Base-by-base conservation (phyloP, 2,888 invertebrate species). In the Ligdia adustata region DNA sequence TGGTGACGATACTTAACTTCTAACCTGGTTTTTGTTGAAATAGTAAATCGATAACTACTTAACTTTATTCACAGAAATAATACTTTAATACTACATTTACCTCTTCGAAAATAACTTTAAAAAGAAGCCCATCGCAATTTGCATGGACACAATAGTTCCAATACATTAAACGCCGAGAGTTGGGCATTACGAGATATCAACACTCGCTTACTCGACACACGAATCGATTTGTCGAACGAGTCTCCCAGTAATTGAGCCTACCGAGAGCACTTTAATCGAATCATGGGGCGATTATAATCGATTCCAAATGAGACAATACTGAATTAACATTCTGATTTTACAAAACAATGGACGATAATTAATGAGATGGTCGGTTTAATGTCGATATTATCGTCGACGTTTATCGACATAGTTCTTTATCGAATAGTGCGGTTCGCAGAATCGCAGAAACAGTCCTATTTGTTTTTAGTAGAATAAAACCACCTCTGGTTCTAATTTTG, bases 211-310 rank as follows among this genome's bases (percentile, higher is more conserved):
- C 58, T 62, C 55, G 58, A 58, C n/a, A 54, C 35, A 35, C 57
- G 57, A 44, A 72, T 71, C 71, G 70, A 68, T 70, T 70, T 49
- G 38, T 43, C 55, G 60, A 64, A 69, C 72, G 69, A 72, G 71
- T 71, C 70, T 66, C 69, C 64, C 50, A 60, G 69, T 73, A 76
- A 46, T 46, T 73, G 71, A 69, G 62, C 59, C 55, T 60, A 62
- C 67, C 64, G 67, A 75, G 73, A 64, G 69, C 73, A 63, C 72
- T 77, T 74, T 67, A 65, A 67, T 69, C 61, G 62, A 58, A 64
- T 62, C 55, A 65, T 63, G 57, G 57, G 55, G 60, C 55, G 58
- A 62, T 53, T 48, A 50, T 75, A 69, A 75, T 70, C 66, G 65
- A 62, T 61, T 60, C 56, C 45, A 57, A 55, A 50, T 51, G 52